Percentiles rank a stretch among this genome's conserved stretches.
Evolutionary conservation across 2,113 vertebrate species (phyloP).

Genomic region (Anoura caudifer): DNA sequence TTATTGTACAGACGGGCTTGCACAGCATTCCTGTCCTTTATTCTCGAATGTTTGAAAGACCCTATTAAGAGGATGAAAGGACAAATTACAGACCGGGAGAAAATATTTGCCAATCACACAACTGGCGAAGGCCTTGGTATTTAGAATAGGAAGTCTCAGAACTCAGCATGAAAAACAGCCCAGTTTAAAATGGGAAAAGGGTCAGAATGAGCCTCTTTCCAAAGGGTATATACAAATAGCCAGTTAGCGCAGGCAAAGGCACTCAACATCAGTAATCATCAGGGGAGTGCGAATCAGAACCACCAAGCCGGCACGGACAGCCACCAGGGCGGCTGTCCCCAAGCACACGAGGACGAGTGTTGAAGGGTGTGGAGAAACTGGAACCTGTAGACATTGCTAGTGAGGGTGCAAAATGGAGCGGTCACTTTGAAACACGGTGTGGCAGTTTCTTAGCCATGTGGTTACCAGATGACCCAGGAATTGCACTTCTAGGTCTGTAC

Average conservation of each 20-base stretch:
- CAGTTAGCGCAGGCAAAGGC: background rate
- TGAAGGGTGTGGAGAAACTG: background rate
- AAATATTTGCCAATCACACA: background rate
- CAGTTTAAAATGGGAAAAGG: background rate
- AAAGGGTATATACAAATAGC: background rate
- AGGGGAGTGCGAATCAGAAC: background rate
- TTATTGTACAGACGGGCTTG: background rate
- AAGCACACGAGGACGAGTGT: background rate
- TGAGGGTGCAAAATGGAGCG: background rate
- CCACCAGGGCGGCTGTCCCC: background rate
- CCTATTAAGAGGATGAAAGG: background rate
- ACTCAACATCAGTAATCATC: background rate
- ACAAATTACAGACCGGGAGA: background rate
- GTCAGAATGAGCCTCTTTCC: background rate
- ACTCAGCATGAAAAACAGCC: background rate
- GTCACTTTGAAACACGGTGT: background rate
- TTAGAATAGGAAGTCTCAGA: background rate
- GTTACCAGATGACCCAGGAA: background rate
- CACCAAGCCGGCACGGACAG: background rate
- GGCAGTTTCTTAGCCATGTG: background rate
- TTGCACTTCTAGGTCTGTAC: background rate
- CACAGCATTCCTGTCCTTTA: background rate
- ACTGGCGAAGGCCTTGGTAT: background rate
- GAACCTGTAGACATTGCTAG: background rate
- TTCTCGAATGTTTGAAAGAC: background rate